Evolutionary conservation across 1,140 invertebrate species (phyloP).

Genomic region (Drosophila parvula): DNA sequence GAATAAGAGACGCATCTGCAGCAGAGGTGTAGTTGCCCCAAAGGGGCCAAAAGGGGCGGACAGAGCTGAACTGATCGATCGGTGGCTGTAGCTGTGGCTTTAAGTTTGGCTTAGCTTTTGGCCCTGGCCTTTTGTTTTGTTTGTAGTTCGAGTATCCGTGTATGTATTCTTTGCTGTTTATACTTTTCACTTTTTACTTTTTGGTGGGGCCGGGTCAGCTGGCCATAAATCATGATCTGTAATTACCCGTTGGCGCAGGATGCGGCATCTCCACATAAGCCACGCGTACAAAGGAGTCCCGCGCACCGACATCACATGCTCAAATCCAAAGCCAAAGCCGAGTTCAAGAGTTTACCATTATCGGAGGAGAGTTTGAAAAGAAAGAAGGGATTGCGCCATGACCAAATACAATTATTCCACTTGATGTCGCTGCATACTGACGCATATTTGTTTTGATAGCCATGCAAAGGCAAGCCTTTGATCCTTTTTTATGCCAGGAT

Average conservation of each 20-base stretch:
- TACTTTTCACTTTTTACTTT: constrained; percentile 19
- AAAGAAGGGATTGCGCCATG: constrained; percentile 69
- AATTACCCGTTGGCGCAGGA: constrained; percentile 83
- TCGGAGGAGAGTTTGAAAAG: constrained; percentile 15
- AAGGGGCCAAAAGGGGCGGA: constrained; percentile 82
- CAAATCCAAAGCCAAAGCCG: constrained; percentile 4
- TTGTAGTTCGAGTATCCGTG: not conserved
- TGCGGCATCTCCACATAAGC: constrained; percentile 72
- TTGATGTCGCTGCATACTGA: constrained; percentile 15
- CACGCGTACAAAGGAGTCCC: constrained; percentile 58
- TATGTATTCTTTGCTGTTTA: not conserved
- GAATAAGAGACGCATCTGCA: constrained; percentile 33
- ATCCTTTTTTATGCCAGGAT: constrained; percentile 20
- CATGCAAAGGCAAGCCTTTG: constrained; percentile 40
- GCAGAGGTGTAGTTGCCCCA: constrained; percentile 54
- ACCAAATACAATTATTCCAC: constrained; percentile 53
- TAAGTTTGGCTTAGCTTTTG: constrained; percentile 36
- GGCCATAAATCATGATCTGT: constrained; percentile 80
- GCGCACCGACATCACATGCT: constrained; percentile 2
- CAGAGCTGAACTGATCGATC: constrained; percentile 82
- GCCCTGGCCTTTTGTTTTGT: constrained; percentile 21
- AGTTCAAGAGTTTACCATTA: constrained; percentile 77
- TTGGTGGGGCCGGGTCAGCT: constrained; percentile 38
- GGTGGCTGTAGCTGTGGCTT: constrained; percentile 37
- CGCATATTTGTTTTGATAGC: constrained; percentile 67